Evolutionary conservation across 2,797 vertebrate species (phyloP).

Genomic region (Paedocypris micromegethes): DNA sequence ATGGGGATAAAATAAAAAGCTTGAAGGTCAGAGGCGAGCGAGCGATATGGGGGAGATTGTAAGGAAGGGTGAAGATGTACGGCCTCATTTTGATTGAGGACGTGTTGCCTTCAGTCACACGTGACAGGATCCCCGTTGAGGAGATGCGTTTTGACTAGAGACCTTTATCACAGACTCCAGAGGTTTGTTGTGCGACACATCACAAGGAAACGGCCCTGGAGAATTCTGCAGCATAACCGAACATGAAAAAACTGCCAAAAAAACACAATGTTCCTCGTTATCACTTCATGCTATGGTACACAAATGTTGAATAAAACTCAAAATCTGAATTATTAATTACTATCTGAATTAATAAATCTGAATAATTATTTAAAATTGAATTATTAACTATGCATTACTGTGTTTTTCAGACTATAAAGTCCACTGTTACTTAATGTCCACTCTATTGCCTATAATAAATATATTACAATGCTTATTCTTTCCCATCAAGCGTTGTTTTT

Average conservation of each 20-base stretch:
- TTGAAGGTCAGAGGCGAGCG: conserved; percentile 47
- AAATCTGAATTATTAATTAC: not conserved
- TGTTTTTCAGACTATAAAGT: too few species aligned
- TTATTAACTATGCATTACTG: too few species aligned
- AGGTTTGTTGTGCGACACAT: conserved; percentile 12
- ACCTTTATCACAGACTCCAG: conserved; percentile 31
- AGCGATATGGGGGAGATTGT: conserved; percentile 12
- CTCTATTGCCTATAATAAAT: conserved; percentile 16
- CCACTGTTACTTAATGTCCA: too few species aligned
- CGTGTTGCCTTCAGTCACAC: conserved; percentile 28
- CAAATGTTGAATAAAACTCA: conserved; percentile 6
- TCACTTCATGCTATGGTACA: conserved; percentile 21
- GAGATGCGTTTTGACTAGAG: conserved; percentile 32
- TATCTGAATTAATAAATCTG: too few species aligned
- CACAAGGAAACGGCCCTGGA: conserved; percentile 18
- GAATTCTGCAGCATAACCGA: conserved; percentile 10
- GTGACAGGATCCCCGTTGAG: conserved; percentile 31
- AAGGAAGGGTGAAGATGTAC: conserved; percentile 5
- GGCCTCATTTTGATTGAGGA: conserved; percentile 45
- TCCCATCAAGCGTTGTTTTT: conserved; percentile 33
- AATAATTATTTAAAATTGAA: too few species aligned
- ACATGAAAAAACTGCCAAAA: conserved; percentile 28
- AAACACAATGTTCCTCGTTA: conserved; percentile 18
- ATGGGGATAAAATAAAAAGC: conserved; percentile 42
- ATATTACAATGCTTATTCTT: conserved; percentile 35